Conservation (phyloP, 2,888 invertebrate species). For the Podabrus alpinus region DNA sequence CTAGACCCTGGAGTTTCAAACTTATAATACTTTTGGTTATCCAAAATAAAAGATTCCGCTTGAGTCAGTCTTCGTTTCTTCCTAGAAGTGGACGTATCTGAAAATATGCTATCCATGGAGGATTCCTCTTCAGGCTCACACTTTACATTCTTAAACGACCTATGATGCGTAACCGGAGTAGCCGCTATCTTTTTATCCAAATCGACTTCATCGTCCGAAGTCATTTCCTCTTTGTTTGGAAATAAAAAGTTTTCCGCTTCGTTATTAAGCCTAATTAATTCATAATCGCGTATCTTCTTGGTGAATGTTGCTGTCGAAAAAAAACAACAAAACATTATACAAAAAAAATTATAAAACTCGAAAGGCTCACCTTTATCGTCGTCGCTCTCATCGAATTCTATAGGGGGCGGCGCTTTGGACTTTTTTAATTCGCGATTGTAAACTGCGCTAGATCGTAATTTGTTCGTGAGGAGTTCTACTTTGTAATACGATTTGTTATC, state of each 20-base stretch:
- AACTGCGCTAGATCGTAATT: conserved; percentile 63
- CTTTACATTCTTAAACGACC: conserved; percentile 7
- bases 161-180: conserved; percentile 1
- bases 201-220: conserved; percentile 62
- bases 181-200: conserved; percentile 32
- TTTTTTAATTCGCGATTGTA: conserved; percentile 31
- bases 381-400: conserved; percentile 37
- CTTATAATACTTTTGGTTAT: conserved; percentile 64
- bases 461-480: conserved; percentile 72
- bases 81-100: conserved; percentile 39
- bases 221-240: conserved; percentile 68
- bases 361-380: conserved; percentile 34
- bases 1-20: conserved; percentile 58
- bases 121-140: conserved; percentile 26
- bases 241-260: conserved; percentile 90
- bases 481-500: conserved; percentile 67
- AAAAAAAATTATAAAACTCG: neutral
- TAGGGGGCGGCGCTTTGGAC: conserved; percentile 20
- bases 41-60: conserved; percentile 62
- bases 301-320: conserved; percentile 67
- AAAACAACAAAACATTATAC: neutral
- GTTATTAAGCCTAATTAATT: conserved; percentile 75
- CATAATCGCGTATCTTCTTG: conserved; percentile 73
- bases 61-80: conserved; percentile 58
- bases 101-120: conserved; percentile 48